Percentiles rank a stretch among this genome's conserved stretches.
Evolutionary conservation across 2,797 vertebrate genomes (phyloP).

Genomic region (Ara ararauna): DNA sequence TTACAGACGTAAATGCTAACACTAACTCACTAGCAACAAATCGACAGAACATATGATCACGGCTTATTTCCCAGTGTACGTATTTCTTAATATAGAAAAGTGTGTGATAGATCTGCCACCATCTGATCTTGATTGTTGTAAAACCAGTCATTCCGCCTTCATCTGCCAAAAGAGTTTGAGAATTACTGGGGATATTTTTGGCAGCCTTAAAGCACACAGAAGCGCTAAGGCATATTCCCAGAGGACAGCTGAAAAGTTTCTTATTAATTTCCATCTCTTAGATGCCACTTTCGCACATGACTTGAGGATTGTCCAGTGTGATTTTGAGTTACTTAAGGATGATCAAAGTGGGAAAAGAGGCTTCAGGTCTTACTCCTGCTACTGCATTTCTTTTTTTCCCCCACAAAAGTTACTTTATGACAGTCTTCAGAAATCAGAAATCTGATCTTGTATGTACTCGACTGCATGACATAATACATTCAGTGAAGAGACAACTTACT

Average conservation of each 20-base stretch:
- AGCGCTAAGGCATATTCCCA: conserved; percentile 44
- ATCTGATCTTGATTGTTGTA: conserved; percentile 71
- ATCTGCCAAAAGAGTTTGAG: conserved; percentile 60
- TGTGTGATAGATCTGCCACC: conserved; percentile 59
- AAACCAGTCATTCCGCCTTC: conserved; percentile 68
- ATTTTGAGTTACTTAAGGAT: conserved; percentile 48
- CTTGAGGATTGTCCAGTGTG: not conserved
- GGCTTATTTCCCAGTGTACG: conserved; percentile 40
- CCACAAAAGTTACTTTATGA: not conserved
- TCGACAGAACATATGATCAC: conserved; percentile 5
- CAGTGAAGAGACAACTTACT: not conserved
- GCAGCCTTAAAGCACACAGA: conserved; percentile 46
- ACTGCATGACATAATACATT: conserved; percentile 8
- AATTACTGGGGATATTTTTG: conserved; percentile 65
- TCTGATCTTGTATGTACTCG: conserved; percentile 7
- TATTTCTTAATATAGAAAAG: conserved; percentile 63
- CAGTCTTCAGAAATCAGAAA: conserved; percentile 28
- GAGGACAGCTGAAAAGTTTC: conserved; percentile 55
- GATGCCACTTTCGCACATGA: conserved; percentile 32
- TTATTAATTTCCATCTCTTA: conserved; percentile 45
- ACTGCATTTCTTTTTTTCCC: not conserved
- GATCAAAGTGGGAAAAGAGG: not conserved
- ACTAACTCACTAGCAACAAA: conserved; percentile 27
- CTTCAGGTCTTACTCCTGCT: not conserved
- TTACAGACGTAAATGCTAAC: not conserved